phyloP scores from a whole-genome alignment of 2,113 vertebrate species.

The Pygoscelis antarcticus region DNA sequence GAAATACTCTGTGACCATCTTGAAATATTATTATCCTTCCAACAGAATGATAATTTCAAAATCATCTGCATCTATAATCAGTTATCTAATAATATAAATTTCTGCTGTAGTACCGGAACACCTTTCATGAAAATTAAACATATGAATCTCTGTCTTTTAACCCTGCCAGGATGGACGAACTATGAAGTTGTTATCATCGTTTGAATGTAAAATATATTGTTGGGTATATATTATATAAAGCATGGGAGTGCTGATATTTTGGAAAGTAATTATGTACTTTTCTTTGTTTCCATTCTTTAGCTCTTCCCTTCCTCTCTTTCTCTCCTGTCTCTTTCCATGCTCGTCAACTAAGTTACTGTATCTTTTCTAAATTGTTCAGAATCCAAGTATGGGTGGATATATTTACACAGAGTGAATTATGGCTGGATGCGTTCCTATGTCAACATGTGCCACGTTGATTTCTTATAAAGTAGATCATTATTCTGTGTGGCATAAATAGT shows the following conservation, averaged over 20 bases:
- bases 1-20: background rate
- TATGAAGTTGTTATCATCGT: background rate
- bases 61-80: background rate
- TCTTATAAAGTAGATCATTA: slow-evolving; percentile 77
- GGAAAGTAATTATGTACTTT: background rate
- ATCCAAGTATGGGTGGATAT: slow-evolving; percentile 66
- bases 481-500: slow-evolving; percentile 75
- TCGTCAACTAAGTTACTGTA: background rate
- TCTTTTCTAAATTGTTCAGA: slow-evolving; percentile 59
- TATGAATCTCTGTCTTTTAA: background rate
- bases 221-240: background rate
- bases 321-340: background rate
- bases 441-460: slow-evolving; percentile 70
- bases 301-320: background rate
- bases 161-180: background rate
- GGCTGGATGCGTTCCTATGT: slow-evolving; percentile 68
- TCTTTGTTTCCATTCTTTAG: background rate
- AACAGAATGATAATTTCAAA: background rate
- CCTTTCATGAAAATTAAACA: background rate
- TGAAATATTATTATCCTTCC: background rate
- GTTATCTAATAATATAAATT: background rate
- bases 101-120: background rate
- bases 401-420: slow-evolving; percentile 73
- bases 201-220: background rate
- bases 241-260: background rate